A percentile compares a stretch with the other conserved stretches of the same genome.
Conservation (phyloP, 1,140 invertebrate species). For the Aplysia californica region DNA sequence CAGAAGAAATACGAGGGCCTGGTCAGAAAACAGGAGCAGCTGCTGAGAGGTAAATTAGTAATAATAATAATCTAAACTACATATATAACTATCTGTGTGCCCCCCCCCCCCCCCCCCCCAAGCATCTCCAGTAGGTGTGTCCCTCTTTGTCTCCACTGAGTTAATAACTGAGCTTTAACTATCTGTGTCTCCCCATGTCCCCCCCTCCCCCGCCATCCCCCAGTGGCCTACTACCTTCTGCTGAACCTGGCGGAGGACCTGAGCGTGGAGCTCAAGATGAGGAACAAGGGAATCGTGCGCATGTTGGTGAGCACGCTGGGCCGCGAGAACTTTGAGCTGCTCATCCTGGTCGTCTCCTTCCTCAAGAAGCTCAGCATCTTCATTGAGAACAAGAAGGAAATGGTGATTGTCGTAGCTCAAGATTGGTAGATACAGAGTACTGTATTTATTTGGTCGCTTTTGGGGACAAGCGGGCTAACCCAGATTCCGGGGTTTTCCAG, state of each 20-base stretch:
- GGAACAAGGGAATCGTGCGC: constrained; percentile 90
- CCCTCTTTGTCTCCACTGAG: too few species aligned
- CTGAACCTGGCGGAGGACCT: constrained; percentile 96
- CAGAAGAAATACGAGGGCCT: constrained; percentile 82
- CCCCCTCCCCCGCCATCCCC: constrained; percentile 16
- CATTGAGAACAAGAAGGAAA: constrained; percentile 92
- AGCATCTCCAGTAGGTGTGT: too few species aligned
- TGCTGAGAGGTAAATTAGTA: constrained; percentile 76
- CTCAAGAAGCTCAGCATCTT: constrained; percentile 96
- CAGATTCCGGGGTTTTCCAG: too few species aligned
- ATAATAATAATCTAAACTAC: background rate
- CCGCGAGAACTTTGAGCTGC: constrained; percentile 84
- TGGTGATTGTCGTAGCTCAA: too few species aligned
- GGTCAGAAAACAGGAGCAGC: constrained; percentile 92
- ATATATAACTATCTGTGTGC: background rate
- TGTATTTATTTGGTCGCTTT: too few species aligned
- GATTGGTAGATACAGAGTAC: too few species aligned
- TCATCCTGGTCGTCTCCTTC: constrained; percentile 93
- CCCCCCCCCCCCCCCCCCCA: background rate
- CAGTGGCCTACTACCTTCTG: constrained; percentile 85
- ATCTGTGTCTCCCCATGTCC: too few species aligned
- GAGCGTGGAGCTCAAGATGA: constrained; percentile 95
- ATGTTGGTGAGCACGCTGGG: constrained; percentile 91
- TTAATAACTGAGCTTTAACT: too few species aligned
- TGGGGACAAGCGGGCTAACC: too few species aligned